These are phyloP conservation scores for Nysson spinosus DNA, from an alignment of 2,888 invertebrate species.

Conservation along the genomic window DNA sequence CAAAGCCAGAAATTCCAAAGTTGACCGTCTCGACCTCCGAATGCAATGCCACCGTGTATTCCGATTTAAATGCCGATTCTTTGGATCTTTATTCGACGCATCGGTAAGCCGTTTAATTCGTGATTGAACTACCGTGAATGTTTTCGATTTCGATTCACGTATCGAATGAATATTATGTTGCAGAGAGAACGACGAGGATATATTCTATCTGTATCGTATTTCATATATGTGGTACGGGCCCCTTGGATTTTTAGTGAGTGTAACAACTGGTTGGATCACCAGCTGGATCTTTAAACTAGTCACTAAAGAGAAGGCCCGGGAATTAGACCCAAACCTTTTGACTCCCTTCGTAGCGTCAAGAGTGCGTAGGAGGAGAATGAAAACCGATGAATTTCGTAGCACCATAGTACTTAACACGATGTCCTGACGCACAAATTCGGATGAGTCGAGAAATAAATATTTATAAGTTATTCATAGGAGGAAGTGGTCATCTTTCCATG, in stretches of 20 bases:
- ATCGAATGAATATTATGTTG: constrained; percentile 16
- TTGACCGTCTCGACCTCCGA: constrained; percentile 81
- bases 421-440: background rate
- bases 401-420: constrained; percentile 1
- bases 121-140: background rate
- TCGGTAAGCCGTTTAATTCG: constrained; percentile 18
- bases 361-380: constrained; percentile 40
- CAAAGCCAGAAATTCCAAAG: constrained; percentile 81
- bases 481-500: too few relatives aligned
- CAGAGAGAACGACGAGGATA: constrained; percentile 42
- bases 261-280: constrained; percentile 56
- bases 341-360: constrained; percentile 58
- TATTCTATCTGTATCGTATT: constrained; percentile 70
- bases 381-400: constrained; percentile 11
- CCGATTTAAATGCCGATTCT: constrained; percentile 1
- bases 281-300: constrained; percentile 48
- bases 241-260: constrained; percentile 62
- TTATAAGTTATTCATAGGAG: too few relatives aligned
- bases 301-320: constrained; percentile 19
- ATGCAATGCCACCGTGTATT: constrained; percentile 74
- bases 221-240: constrained; percentile 74
- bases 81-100: background rate
- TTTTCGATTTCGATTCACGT: background rate
- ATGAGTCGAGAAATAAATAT: background rate
- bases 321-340: constrained; percentile 62